A percentile compares a stretch with the other conserved stretches of the same genome.
These are phyloP conservation scores for Aldrovandia affinis DNA, from an alignment of 2,797 vertebrate genomes.

Conservation along the genomic window DNA sequence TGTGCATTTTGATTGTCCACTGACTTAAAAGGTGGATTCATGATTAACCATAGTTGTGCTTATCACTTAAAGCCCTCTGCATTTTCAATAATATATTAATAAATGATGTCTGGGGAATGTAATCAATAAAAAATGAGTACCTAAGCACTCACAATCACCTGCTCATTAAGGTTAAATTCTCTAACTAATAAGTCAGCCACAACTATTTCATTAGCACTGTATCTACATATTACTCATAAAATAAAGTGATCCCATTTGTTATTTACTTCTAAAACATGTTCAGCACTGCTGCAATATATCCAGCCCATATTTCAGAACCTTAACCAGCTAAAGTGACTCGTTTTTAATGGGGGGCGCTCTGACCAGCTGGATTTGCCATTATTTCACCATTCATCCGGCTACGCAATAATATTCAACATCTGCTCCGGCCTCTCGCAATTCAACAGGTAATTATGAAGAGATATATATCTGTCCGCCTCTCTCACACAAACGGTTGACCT, in stretches of 20 bases:
- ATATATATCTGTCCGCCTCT: neutral
- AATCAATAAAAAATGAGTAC: neutral
- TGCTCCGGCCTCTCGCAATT: constrained; percentile 10
- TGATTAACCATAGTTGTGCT: neutral
- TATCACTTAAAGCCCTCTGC: neutral
- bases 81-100: neutral
- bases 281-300: neutral
- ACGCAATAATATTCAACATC: constrained; percentile 18
- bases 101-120: neutral
- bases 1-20: neutral
- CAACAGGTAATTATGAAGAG: constrained; percentile 16
- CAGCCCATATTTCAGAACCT: constrained; percentile 1
- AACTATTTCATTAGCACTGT: neutral
- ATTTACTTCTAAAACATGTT: neutral
- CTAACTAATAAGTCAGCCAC: neutral
- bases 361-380: constrained; percentile 11
- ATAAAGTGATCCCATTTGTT: neutral
- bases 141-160: neutral
- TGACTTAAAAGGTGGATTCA: neutral
- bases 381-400: constrained; percentile 11
- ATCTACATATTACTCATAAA: neutral
- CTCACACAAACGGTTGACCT: constrained; percentile 6
- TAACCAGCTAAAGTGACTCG: neutral
- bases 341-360: constrained; percentile 6
- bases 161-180: neutral